Evolutionary conservation across 2,113 vertebrate species (phyloP).

Genomic region (Puffinus mauretanicus): DNA sequence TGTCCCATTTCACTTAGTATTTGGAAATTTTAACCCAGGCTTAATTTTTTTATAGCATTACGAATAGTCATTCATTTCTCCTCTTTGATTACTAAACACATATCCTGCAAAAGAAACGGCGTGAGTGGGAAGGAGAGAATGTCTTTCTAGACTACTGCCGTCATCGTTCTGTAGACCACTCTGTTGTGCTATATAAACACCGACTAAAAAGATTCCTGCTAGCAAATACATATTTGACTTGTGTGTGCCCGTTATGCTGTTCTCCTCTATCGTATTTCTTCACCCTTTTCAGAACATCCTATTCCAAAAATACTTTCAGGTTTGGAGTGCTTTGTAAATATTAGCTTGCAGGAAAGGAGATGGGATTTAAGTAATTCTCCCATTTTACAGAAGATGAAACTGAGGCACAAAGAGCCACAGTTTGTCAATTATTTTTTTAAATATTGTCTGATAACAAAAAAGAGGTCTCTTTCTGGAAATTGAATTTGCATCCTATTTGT

Average conservation of each 20-base stretch:
- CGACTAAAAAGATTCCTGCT: neutral
- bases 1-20: neutral
- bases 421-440: neutral
- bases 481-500: neutral
- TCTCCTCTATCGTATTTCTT: neutral
- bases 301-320: neutral
- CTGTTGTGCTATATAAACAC: neutral
- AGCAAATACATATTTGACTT: neutral
- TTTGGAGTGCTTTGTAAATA: neutral
- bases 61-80: neutral
- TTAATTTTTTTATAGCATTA: neutral
- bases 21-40: neutral
- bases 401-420: neutral
- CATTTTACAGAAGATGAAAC: neutral
- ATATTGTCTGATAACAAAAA: neutral
- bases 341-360: neutral
- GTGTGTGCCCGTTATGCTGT: neutral
- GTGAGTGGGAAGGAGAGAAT: neutral
- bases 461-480: rapidly evolving
- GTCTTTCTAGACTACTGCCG: neutral
- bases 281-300: neutral
- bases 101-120: neutral
- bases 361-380: neutral
- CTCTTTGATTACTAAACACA: neutral
- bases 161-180: neutral